phyloP scores from a whole-genome alignment of 2,888 invertebrate genomes.

The Ectemnius continuus region DNA sequence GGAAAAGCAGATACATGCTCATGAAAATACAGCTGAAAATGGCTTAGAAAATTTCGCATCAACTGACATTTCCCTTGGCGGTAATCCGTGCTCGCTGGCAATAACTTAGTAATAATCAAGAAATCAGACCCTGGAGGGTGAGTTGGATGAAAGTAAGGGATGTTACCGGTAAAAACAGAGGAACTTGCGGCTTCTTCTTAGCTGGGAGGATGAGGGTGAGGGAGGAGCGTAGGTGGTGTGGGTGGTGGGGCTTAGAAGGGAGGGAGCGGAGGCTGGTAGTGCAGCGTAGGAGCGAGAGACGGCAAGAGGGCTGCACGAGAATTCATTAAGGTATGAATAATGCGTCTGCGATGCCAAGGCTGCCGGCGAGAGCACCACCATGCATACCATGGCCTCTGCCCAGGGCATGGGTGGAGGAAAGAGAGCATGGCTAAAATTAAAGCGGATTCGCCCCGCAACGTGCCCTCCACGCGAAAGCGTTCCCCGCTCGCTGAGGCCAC shows the following conservation, averaged over 20 bases:
- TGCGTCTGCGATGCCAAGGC: constrained; percentile 77
- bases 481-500: constrained; percentile 59
- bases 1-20: too few relatives aligned
- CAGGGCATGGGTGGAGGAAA: constrained; percentile 65
- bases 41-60: too few relatives aligned
- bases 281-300: constrained; percentile 10
- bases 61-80: too few relatives aligned
- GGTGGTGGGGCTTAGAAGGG: constrained; percentile 23
- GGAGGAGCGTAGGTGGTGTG: constrained; percentile 12
- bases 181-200: constrained; percentile 40
- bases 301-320: constrained; percentile 66
- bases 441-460: constrained; percentile 67
- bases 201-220: constrained; percentile 35
- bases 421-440: constrained; percentile 73
- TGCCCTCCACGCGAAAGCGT: constrained; percentile 58
- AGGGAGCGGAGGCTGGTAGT: background rate
- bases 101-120: constrained; percentile 27
- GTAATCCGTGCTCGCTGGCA: too few relatives aligned
- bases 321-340: constrained; percentile 77
- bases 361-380: constrained; percentile 69
- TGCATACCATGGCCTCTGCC: constrained; percentile 69
- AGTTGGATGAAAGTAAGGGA: constrained; percentile 6
- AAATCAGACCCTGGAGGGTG: constrained; percentile 9
- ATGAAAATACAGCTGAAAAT: too few relatives aligned
- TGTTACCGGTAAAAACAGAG: constrained; percentile 49